Conservation (phyloP, 2,797 vertebrate species). For the Myotis daubentonii region DNA sequence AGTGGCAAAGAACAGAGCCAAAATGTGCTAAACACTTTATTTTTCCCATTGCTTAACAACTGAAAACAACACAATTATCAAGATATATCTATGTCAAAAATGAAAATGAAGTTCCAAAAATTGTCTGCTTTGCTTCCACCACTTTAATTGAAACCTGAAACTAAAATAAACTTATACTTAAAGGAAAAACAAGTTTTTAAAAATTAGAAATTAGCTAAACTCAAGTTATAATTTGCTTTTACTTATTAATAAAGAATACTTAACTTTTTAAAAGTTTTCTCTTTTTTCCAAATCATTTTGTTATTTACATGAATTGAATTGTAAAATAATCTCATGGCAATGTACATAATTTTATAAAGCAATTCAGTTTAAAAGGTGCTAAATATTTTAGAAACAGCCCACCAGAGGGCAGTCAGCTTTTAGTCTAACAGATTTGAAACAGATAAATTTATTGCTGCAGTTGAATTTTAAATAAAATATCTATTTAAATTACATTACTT, state of each 20-base stretch:
- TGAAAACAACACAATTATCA: slow-evolving; percentile 21
- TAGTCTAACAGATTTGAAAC: slow-evolving; percentile 59
- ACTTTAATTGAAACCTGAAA: slow-evolving; percentile 41
- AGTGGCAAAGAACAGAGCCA: background rate
- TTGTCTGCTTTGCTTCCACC: background rate
- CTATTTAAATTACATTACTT: slow-evolving; percentile 30
- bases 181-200: background rate
- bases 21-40: background rate
- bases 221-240: slow-evolving; percentile 12
- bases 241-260: slow-evolving; percentile 17
- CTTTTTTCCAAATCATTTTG: slow-evolving; percentile 40
- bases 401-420: slow-evolving; percentile 88
- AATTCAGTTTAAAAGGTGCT: background rate
- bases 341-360: background rate
- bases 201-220: background rate
- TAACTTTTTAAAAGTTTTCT: background rate
- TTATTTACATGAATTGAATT: background rate
- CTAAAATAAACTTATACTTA: background rate
- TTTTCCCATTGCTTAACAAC: background rate
- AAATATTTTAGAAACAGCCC: slow-evolving; percentile 64
- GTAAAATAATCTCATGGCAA: slow-evolving; percentile 37
- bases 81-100: slow-evolving; percentile 24
- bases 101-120: background rate
- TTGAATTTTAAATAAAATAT: background rate
- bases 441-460: background rate